A percentile compares a stretch with the other conserved stretches of the same genome.
These are phyloP conservation scores for Cydia splendana DNA, from an alignment of 1,140 invertebrate genomes.

Conservation along the genomic window DNA sequence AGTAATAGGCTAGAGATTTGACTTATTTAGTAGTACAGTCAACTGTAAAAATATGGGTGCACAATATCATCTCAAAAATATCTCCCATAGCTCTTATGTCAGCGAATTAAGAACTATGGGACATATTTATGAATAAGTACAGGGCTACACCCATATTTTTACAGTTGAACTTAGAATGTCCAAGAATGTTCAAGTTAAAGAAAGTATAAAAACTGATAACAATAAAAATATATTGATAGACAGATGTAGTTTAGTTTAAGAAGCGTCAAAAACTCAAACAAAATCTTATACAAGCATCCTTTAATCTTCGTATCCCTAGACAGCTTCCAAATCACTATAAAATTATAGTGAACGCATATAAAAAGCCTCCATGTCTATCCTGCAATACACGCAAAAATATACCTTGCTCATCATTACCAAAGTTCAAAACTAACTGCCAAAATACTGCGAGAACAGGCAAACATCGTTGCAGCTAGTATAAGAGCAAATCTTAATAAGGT, in stretches of 20 bases:
- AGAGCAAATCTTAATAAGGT: conserved; percentile 14
- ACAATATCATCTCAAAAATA: no score
- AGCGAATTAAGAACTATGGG: no score
- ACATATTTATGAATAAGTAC: no score
- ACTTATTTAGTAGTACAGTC: no score
- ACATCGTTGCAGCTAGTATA: neutral
- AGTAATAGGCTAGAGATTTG: no score
- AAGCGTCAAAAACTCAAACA: neutral
- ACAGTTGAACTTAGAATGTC: no score
- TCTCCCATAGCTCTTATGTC: no score
- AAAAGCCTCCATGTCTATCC: neutral
- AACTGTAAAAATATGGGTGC: no score
- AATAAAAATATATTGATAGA: no score
- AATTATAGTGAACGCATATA: neutral
- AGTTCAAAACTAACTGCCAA: neutral
- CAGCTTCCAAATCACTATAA: neutral
- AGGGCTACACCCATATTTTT: no score
- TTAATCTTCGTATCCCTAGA: neutral
- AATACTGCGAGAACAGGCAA: neutral
- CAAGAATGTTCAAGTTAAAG: no score
- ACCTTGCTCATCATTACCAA: neutral
- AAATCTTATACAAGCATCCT: neutral
- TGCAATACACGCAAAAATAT: neutral
- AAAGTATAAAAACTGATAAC: no score
- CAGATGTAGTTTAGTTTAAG: neutral